Evolutionary conservation across 2,113 vertebrate species (phyloP), one percentile per base, ranked within the genome.

Genomic region (Helogale parvula): DNA sequence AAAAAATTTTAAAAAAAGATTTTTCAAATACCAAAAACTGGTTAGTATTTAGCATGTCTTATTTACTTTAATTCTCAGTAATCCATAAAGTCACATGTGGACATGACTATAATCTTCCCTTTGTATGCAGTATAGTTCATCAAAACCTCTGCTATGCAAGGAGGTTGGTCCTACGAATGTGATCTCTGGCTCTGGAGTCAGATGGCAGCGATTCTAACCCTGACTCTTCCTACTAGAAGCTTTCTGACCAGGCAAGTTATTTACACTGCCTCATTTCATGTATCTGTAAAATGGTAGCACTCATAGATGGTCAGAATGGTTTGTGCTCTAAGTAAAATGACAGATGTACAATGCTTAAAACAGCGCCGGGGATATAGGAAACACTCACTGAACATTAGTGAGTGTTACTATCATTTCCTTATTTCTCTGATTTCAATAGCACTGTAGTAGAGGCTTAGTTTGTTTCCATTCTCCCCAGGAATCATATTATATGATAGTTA

Each of bases 321-420:
- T 71, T 93, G 27, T 94, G 71, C 89, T 65, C 88, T 93, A 77
- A 94, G 50, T 93, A 45, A 96, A 91, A 87, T 54, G 45, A 85
- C 47, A 93, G 0, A 60, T 60, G 57, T 65, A 80, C 91, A 89
- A 82, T 90, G n/a, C 29, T 86, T 60, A 81, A 84, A 88, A 90
- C 5, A 21, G 41, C 88, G 14, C 38, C 77, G 52, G 41, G n/a
- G 33, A 88, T 35, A 85, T 13, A 95, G 25, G 41, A 88, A 96
- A 89, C 63, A 72, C 38, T 79, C 47, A 81, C 14, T 17, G 54
- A 60, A n/a, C 86, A 54, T 38, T 68, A 85, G 45, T 52, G 69
- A 35, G 15, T 31, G 0, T 45, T 57, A 41, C 71, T 81, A 45
- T 72, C n/a, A 27, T 88, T 33, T n/a, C 31, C 29, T 33, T 66